Percentiles rank a stretch among this genome's conserved stretches.
Evolutionary conservation across 2,888 invertebrate genomes (phyloP).

Genomic region (Nysson spinosus): DNA sequence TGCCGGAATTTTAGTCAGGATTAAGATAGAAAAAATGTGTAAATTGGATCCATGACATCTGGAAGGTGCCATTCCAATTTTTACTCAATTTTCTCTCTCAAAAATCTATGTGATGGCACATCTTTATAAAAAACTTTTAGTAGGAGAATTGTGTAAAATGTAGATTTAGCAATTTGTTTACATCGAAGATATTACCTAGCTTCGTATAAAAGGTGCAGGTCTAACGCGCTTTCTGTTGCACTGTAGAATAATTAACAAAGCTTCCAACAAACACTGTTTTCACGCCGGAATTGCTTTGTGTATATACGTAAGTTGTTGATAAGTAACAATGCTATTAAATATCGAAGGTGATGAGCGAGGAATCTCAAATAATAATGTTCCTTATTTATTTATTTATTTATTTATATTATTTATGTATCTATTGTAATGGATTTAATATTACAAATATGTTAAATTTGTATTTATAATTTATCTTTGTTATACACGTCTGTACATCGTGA

Average conservation of each 20-base stretch:
- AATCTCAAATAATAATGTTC: conserved; percentile 3
- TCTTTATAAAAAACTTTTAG: no score
- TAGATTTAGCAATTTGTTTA: conserved; percentile 1
- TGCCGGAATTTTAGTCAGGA: background rate
- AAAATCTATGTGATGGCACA: no score
- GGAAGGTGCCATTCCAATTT: no score
- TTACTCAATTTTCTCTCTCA: no score
- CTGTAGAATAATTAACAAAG: conserved; percentile 27
- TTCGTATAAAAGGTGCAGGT: conserved; percentile 22
- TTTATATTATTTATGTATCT: conserved; percentile 27
- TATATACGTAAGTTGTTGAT: conserved; percentile 12
- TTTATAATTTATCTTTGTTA: conserved; percentile 2
- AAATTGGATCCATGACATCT: no score
- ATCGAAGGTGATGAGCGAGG: background rate
- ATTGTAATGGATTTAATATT: conserved; percentile 18
- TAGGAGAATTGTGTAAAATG: background rate
- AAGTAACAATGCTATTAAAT: conserved; percentile 14
- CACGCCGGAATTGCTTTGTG: conserved; percentile 18
- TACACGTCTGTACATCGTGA: conserved; percentile 22
- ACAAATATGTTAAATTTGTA: conserved; percentile 22
- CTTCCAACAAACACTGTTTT: conserved; percentile 22
- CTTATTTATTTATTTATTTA: conserved; percentile 34
- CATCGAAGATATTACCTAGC: no score
- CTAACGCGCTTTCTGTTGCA: conserved; percentile 36
- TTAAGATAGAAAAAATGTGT: no score